Conservation (phyloP, 2,113 vertebrate genomes). For the Fukomys damarensis region DNA sequence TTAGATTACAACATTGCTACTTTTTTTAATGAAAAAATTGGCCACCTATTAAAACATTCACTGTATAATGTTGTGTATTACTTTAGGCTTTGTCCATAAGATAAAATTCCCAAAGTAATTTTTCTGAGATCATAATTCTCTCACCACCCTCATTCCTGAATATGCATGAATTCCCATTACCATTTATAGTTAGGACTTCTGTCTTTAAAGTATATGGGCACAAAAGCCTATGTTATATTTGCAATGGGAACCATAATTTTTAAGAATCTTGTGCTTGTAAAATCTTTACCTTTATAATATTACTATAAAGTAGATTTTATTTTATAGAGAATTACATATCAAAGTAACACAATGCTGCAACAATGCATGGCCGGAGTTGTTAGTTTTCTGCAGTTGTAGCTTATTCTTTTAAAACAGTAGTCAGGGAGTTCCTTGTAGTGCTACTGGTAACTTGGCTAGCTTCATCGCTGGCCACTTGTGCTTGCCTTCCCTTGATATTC, state of each 20-base stretch:
- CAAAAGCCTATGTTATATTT: slow-evolving; percentile 75
- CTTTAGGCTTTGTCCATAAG: slow-evolving; percentile 58
- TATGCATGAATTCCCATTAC: slow-evolving; percentile 77
- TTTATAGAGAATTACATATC: slow-evolving; percentile 54
- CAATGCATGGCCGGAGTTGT: neutral
- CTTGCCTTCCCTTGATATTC: neutral
- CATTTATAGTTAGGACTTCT: slow-evolving; percentile 73
- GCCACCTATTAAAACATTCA: slow-evolving; percentile 49
- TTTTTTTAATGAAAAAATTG: slow-evolving; percentile 51
- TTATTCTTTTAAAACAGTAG: slow-evolving; percentile 34
- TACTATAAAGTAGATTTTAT: slow-evolving; percentile 60
- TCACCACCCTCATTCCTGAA: slow-evolving; percentile 56
- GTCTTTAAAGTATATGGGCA: slow-evolving; percentile 68
- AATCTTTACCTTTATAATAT: slow-evolving; percentile 74
- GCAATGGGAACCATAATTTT: slow-evolving; percentile 72
- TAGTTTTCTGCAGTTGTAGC: neutral
- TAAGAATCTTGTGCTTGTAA: slow-evolving; percentile 73
- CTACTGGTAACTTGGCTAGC: neutral
- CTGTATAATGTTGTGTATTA: slow-evolving; percentile 44
- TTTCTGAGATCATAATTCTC: slow-evolving; percentile 76
- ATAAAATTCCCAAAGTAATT: slow-evolving; percentile 75
- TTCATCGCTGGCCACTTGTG: neutral
- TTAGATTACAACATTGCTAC: neutral
- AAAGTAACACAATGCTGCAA: neutral
- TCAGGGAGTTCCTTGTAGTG: neutral